Percentiles rank a stretch among this genome's conserved stretches.
Conservation (phyloP, 2,113 vertebrate genomes). For the Grallaria varia region DNA sequence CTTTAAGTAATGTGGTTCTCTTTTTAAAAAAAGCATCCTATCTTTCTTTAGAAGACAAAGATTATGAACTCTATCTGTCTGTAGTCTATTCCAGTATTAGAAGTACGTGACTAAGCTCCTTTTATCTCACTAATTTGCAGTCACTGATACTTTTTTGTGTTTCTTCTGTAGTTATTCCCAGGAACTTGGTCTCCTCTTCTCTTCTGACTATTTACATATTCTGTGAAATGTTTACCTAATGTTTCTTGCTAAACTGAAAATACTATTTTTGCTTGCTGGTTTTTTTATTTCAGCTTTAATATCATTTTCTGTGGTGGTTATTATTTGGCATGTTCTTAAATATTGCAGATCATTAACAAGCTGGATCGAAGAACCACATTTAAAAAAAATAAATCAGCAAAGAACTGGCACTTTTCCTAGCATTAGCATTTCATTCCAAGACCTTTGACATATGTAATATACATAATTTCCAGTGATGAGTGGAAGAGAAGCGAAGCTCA, state of each 20-base stretch:
- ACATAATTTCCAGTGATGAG: neutral
- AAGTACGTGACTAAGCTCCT: neutral
- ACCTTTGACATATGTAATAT: neutral
- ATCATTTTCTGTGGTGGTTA: neutral
- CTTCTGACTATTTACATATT: neutral
- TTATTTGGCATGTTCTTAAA: neutral
- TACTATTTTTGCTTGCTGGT: neutral
- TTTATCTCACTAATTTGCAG: neutral
- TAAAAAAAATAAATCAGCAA: neutral
- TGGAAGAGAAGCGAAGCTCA: neutral
- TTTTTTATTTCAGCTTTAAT: neutral
- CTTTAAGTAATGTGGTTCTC: fast-evolving
- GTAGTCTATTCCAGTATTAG: neutral
- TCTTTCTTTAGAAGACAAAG: neutral
- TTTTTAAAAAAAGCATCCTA: neutral
- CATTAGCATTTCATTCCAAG: neutral
- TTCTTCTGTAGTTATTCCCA: neutral
- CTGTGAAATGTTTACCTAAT: neutral
- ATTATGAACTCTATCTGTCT: neutral
- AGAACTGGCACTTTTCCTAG: neutral
- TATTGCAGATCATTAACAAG: neutral
- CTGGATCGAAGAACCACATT: neutral
- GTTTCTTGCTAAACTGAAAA: neutral
- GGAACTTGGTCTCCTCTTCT: neutral
- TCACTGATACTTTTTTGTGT: neutral